Percentiles rank a stretch among this genome's conserved stretches.
These are phyloP conservation scores for Holothuria glaberrima DNA, from an alignment of 35 echinoderm and acorn worm species.

Conservation along the genomic window DNA sequence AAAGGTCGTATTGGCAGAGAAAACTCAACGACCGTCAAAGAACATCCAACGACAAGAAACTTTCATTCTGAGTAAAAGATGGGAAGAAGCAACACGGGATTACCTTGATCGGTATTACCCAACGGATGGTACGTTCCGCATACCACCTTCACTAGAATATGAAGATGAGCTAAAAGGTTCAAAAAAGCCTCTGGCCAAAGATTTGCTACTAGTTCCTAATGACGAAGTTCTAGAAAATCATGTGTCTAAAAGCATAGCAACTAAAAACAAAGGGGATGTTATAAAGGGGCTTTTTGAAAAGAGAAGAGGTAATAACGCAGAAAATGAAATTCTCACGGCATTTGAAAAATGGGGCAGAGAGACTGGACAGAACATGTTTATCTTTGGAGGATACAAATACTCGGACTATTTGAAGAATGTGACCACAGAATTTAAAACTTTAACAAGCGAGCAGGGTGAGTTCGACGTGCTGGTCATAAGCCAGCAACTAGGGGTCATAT, in stretches of 20 bases:
- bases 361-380: neutral
- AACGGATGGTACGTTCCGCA: neutral
- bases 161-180: neutral
- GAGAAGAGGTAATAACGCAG: neutral
- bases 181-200: neutral
- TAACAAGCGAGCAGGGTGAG: neutral
- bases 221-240: too few relatives aligned
- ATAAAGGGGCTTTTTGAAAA: neutral
- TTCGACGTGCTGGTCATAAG: slow-evolving; percentile 23
- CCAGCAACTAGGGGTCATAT: slow-evolving; percentile 9
- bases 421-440: neutral
- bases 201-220: neutral
- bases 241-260: too few relatives aligned
- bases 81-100: neutral
- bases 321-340: neutral
- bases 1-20: too few relatives aligned
- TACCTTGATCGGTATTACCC: slow-evolving; percentile 11
- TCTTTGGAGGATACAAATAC: slow-evolving; percentile 36
- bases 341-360: slow-evolving; percentile 23
- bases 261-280: neutral
- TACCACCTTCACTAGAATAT: neutral
- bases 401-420: neutral
- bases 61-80: neutral
- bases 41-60: too few relatives aligned
- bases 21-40: too few relatives aligned